Conservation (phyloP, 2,888 invertebrate genomes). For the Geophilus truncorum region DNA sequence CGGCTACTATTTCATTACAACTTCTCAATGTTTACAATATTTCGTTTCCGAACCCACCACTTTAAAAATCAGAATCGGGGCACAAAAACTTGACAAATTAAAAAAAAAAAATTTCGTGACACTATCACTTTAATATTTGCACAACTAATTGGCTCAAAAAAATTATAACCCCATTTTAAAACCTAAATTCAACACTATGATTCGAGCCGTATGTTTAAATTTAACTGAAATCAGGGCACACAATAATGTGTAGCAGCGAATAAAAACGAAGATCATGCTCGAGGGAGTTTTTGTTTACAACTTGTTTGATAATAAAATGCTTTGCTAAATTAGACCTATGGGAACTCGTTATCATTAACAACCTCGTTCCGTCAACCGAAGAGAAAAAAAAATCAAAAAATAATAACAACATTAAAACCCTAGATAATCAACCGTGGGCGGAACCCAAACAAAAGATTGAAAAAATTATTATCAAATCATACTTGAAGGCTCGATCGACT, state of each 20-base stretch:
- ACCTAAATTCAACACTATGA: too few relatives aligned
- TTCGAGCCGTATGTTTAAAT: too few relatives aligned
- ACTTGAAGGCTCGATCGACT: neutral
- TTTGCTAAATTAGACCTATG: neutral
- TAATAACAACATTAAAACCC: neutral
- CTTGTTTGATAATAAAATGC: constrained; percentile 11
- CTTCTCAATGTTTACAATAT: too few relatives aligned
- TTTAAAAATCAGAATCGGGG: too few relatives aligned
- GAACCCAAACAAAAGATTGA: neutral
- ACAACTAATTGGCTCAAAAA: too few relatives aligned
- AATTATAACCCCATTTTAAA: too few relatives aligned
- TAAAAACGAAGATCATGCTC: neutral
- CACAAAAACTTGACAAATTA: too few relatives aligned
- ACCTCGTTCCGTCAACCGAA: neutral
- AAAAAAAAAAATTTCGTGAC: too few relatives aligned
- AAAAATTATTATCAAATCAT: too few relatives aligned
- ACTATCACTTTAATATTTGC: too few relatives aligned
- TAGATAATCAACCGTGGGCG: neutral
- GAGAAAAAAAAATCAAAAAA: neutral
- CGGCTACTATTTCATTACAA: too few relatives aligned
- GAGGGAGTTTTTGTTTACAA: neutral
- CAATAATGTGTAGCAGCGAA: neutral
- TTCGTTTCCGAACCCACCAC: too few relatives aligned
- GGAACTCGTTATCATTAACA: neutral
- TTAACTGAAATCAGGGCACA: neutral